Percentiles rank a stretch among this genome's conserved stretches.
phyloP scores from a whole-genome alignment of 2,113 vertebrate species.

The Proterorhinus semilunaris region DNA sequence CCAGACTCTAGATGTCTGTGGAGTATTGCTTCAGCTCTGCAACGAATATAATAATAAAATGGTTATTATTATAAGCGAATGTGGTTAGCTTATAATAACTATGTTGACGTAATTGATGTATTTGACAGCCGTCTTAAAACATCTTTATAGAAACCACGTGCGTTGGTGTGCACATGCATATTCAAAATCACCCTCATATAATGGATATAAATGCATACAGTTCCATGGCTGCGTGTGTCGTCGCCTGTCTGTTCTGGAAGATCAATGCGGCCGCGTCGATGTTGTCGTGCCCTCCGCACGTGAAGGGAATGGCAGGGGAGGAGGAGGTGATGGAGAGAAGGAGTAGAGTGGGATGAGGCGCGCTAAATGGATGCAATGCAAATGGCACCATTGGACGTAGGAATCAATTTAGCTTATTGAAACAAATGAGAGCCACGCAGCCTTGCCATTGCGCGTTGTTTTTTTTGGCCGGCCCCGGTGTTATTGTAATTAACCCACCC shows the following conservation, averaged over 20 bases:
- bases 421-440: constrained; percentile 76
- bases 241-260: constrained; percentile 40
- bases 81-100: too few relatives aligned
- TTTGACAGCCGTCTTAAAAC: not conserved
- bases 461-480: constrained; percentile 66
- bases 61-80: too few relatives aligned
- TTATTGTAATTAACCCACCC: constrained; percentile 75
- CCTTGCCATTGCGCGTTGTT: constrained; percentile 43
- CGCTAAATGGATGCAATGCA: constrained; percentile 75
- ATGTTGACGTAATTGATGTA: not conserved
- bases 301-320: constrained; percentile 53
- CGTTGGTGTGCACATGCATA: not conserved
- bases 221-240: constrained; percentile 13
- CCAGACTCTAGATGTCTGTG: too few relatives aligned
- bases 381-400: constrained; percentile 73
- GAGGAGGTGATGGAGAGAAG: constrained; percentile 22
- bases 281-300: constrained; percentile 59
- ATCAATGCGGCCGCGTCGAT: constrained; percentile 63
- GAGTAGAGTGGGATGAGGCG: constrained; percentile 46
- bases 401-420: constrained; percentile 81
- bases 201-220: constrained; percentile 16
- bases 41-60: too few relatives aligned
- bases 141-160: constrained; percentile 10
- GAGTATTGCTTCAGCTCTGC: too few relatives aligned
- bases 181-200: constrained; percentile 2